Evolutionary conservation across 35 echinoderm and acorn worm genomes (phyloP).

Genomic region (Eucidaris tribuloides): DNA sequence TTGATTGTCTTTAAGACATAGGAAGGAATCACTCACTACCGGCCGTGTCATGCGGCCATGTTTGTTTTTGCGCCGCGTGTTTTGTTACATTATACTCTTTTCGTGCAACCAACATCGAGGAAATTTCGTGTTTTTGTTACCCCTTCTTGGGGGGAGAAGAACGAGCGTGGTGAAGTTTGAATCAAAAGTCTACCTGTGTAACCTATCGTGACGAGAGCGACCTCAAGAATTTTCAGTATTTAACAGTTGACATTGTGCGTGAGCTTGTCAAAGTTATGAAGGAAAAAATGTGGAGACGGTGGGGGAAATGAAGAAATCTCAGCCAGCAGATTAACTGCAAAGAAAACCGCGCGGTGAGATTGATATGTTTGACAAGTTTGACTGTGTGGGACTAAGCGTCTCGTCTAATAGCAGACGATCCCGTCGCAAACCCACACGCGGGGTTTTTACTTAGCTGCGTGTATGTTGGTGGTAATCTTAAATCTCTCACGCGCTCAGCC

Average conservation of each 20-base stretch:
- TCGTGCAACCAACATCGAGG: conserved; percentile 10
- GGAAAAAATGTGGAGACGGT: not conserved
- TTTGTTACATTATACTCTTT: conserved; percentile 24
- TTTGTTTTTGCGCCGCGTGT: conserved; percentile 18
- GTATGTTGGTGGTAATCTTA: not conserved
- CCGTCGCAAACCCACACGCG: not conserved
- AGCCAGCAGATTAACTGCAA: conserved; percentile 13
- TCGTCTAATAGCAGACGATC: not conserved
- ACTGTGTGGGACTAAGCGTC: not conserved
- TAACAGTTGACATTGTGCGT: conserved; percentile 27
- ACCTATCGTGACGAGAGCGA: no score
- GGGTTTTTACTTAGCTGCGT: not conserved
- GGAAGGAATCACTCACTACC: conserved; percentile 3
- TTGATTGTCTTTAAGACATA: no score
- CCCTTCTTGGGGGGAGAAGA: no score
- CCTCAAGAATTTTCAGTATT: conserved; percentile 14
- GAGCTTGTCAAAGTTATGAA: not conserved
- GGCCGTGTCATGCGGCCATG: conserved; percentile 18
- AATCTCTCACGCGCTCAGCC: not conserved
- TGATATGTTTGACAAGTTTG: conserved; percentile 30
- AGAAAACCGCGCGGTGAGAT: conserved; percentile 5
- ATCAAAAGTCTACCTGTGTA: no score
- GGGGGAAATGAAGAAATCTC: not conserved
- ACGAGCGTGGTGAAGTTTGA: no score
- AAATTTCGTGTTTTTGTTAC: conserved; percentile 14